Conservation (phyloP, 2,113 vertebrate species). For the Sebastes schlegelii region DNA sequence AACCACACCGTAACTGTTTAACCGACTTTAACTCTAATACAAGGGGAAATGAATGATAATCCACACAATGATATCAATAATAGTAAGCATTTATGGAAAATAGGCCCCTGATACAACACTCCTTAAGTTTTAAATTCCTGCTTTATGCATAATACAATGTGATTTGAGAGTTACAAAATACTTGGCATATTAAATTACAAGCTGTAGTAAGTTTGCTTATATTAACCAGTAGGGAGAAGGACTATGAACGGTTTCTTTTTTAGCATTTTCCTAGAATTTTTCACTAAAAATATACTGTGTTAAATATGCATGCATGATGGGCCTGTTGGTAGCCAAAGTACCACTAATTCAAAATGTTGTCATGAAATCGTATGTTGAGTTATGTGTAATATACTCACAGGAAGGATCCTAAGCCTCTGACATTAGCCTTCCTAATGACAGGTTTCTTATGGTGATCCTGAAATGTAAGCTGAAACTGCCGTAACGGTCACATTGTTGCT, state of each 20-base stretch:
- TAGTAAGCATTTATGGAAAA: neutral
- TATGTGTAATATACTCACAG: neutral
- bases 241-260: neutral
- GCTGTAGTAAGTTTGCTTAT: neutral
- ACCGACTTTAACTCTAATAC: neutral
- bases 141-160: neutral
- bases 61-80: neutral
- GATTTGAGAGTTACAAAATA: neutral
- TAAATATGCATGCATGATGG: neutral
- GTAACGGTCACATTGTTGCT: neutral
- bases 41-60: neutral
- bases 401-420: conserved; percentile 19
- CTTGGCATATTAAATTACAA: neutral
- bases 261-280: neutral
- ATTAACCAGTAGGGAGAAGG: neutral
- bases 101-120: neutral
- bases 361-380: neutral
- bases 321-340: neutral
- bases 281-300: neutral
- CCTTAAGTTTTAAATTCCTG: too few species aligned
- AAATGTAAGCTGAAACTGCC: conserved; percentile 24
- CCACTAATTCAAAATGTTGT: neutral
- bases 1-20: neutral
- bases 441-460: conserved; percentile 26
- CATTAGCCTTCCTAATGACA: conserved; percentile 13